Evolutionary conservation across 2,888 invertebrate genomes (phyloP).

Genomic region (Lochmaea capreae): DNA sequence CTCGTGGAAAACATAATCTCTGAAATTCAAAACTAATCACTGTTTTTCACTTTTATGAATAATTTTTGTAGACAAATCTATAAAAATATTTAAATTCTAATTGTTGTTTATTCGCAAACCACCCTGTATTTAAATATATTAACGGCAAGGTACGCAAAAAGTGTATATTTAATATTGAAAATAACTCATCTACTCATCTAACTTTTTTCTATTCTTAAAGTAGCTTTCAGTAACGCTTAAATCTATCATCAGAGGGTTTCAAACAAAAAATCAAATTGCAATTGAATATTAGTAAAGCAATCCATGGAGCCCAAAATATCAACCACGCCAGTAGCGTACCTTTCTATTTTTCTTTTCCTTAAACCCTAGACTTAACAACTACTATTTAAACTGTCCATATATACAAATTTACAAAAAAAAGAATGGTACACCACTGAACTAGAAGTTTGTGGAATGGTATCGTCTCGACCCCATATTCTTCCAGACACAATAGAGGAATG

Average conservation of each 20-base stretch:
- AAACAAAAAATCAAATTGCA: conserved; percentile 26
- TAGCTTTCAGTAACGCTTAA: conserved; percentile 40
- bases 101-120: background rate
- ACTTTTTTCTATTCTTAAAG: conserved; percentile 50
- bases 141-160: conserved; percentile 55
- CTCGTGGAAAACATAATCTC: no score
- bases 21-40: no score
- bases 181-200: conserved; percentile 56
- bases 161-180: conserved; percentile 58
- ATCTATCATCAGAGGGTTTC: conserved; percentile 60
- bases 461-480: conserved; percentile 45
- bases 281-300: conserved; percentile 44
- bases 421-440: conserved; percentile 44
- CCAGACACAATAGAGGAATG: conserved; percentile 56
- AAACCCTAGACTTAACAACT: conserved; percentile 38
- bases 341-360: conserved; percentile 23
- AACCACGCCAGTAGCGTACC: conserved; percentile 38
- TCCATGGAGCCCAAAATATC: conserved; percentile 38
- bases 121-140: conserved; percentile 38
- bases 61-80: background rate
- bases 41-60: background rate
- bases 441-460: conserved; percentile 38
- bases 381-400: conserved; percentile 59
- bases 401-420: conserved; percentile 53
- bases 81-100: conserved; percentile 7